Evolutionary conservation across 2,888 invertebrate genomes (phyloP).

Genomic region (Seira ritae): DNA sequence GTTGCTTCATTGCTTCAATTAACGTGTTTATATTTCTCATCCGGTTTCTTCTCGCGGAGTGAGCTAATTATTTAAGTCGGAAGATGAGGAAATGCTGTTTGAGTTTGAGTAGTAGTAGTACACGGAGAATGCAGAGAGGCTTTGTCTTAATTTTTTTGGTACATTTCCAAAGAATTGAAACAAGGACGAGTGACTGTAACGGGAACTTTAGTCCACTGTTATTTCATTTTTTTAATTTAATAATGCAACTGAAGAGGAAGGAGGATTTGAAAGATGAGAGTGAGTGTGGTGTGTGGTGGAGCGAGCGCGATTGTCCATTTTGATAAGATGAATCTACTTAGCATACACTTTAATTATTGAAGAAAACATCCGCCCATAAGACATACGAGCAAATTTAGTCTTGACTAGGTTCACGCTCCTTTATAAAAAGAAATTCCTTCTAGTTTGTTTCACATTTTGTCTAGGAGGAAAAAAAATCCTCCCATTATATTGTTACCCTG

Average conservation of each 20-base stretch:
- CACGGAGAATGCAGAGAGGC: not conserved
- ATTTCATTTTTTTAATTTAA: not conserved
- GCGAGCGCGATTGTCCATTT: not conserved
- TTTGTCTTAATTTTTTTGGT: slow-evolving; percentile 6
- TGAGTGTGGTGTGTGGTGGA: not conserved
- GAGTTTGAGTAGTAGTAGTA: not conserved
- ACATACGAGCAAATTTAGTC: not conserved
- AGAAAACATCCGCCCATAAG: not conserved
- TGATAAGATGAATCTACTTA: slow-evolving; percentile 3
- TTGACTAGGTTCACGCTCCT: not conserved
- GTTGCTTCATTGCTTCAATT: slow-evolving; percentile 7
- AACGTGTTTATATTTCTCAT: slow-evolving; percentile 7
- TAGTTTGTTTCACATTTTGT: not conserved
- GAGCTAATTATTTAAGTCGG: slow-evolving; percentile 19
- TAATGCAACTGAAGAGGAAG: not conserved
- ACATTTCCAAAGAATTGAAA: slow-evolving; percentile 14
- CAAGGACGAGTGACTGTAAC: not conserved
- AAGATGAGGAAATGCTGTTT: not conserved
- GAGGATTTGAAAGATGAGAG: not conserved
- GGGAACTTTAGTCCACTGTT: not conserved
- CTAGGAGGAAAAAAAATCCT: not conserved
- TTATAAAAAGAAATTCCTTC: not conserved
- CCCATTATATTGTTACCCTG: slow-evolving; percentile 14
- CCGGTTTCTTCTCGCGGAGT: not conserved
- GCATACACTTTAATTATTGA: slow-evolving; percentile 21